Percentiles rank a stretch among this genome's conserved stretches.
Evolutionary conservation across 2,797 vertebrate genomes (phyloP).

Genomic region (Platyrinchus mystaceus): DNA sequence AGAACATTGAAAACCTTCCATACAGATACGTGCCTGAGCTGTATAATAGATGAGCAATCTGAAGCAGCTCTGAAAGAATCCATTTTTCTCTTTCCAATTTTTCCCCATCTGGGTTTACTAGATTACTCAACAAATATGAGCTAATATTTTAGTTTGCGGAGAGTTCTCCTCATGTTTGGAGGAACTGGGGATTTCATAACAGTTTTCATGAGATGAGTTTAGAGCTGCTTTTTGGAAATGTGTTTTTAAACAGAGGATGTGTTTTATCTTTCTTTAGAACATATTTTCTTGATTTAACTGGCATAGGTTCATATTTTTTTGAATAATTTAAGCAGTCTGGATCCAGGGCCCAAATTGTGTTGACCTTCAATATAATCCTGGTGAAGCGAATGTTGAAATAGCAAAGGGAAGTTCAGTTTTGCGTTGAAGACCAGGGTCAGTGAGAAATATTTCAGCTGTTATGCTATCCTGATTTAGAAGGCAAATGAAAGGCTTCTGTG

Average conservation of each 20-base stretch:
- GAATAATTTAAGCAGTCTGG: neutral
- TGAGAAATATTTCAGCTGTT: slow-evolving; percentile 43
- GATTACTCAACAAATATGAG: slow-evolving; percentile 34
- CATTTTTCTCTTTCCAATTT: neutral
- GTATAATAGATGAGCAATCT: neutral
- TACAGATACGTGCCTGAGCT: neutral
- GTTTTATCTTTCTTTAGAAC: slow-evolving; percentile 43
- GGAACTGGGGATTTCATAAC: slow-evolving; percentile 21
- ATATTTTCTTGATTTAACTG: slow-evolving; percentile 33
- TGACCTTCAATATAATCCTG: slow-evolving; percentile 21
- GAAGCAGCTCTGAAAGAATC: neutral
- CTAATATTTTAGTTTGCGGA: neutral
- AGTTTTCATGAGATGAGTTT: slow-evolving; percentile 29
- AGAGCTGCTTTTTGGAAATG: slow-evolving; percentile 32
- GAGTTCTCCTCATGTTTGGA: neutral
- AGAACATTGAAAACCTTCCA: neutral
- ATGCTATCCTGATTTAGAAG: neutral
- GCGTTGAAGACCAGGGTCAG: neutral
- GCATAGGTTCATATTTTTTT: neutral
- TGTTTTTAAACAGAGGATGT: slow-evolving; percentile 47
- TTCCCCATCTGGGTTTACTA: slow-evolving; percentile 24
- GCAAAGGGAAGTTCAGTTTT: neutral
- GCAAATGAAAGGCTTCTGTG: slow-evolving; percentile 33
- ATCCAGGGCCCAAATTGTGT: neutral
- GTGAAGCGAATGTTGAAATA: slow-evolving; percentile 29